Evolutionary conservation across 2,888 invertebrate genomes (phyloP), one percentile per base, ranked within the genome.

Genomic region (Calliphora vomitoria): DNA sequence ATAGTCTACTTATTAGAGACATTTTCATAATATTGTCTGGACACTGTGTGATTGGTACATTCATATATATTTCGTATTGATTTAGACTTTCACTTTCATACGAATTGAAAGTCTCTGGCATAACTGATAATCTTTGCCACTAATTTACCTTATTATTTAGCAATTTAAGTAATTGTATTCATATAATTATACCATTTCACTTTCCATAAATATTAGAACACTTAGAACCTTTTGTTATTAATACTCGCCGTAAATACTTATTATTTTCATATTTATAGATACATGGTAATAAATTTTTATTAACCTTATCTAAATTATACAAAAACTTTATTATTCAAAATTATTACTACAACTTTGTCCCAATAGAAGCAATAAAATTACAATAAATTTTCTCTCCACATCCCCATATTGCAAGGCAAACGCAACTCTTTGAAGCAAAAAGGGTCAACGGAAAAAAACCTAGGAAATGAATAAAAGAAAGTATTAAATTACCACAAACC

Each of bases 321-420:
- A 60, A 35, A 62, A 87, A 87, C 81, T 87, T 82, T 87, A 75
- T 85, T 87, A 87, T 87, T 82, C 82, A 82, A 79, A 87, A 87
- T 74, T 85, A 87, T 85, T 82, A 15, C 79, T n/a, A 62, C 47
- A 82, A 87, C 72, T 75, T 68, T 87, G 83, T 87, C 84, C 84
- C 85, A 75, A 75, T 79, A 85, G 83, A 71, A 75, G 69, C 11
- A 47, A 79, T 87, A 75, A 87, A 85, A 84, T 82, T 82, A 85
- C 83, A 82, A 85, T 85, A 87, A 86, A 78, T 84, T 64, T 68
- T 55, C 13, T 62, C 74, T 38, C 41, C 66, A 71, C 68, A 53
- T 58, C 66, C 74, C 68, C 20, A 5, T 13, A 44, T 25, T 55
- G 13, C 71, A 41, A 55, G 11, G 4, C 50, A 8, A 64, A 60